Evolutionary conservation across 2,797 vertebrate species (phyloP).

Genomic region (Melanogrammus aeglefinus): DNA sequence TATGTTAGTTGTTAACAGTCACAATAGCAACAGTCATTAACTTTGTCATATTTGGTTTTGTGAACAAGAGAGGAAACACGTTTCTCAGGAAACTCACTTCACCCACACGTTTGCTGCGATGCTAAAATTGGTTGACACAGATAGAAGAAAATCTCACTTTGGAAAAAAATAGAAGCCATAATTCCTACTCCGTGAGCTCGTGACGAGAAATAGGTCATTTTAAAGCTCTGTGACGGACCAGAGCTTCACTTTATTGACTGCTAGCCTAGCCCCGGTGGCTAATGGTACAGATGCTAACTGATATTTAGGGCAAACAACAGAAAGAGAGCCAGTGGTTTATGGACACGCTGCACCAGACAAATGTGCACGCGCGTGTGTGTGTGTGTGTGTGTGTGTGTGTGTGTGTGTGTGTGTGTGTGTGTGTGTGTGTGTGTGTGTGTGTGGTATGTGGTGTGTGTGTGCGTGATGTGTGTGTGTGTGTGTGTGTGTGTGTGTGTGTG

Average conservation of each 20-base stretch:
- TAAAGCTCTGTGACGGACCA: slow-evolving; percentile 37
- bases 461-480: background rate
- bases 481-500: slow-evolving; percentile 8
- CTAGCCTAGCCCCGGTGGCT: slow-evolving; percentile 32
- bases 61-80: background rate
- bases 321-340: slow-evolving; percentile 52
- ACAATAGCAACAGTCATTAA: background rate
- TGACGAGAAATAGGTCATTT: slow-evolving; percentile 44
- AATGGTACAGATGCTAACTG: slow-evolving; percentile 61
- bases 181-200: slow-evolving; percentile 8
- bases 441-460: slow-evolving; percentile 9
- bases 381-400: slow-evolving; percentile 1
- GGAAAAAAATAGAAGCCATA: slow-evolving; percentile 17
- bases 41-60: background rate
- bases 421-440: background rate
- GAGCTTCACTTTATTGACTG: slow-evolving; percentile 34
- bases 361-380: slow-evolving; percentile 9
- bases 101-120: background rate
- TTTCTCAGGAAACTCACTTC: background rate
- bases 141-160: background rate
- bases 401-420: slow-evolving; percentile 18
- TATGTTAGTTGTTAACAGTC: too few species aligned
- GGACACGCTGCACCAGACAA: slow-evolving; percentile 20
- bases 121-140: background rate
- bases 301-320: slow-evolving; percentile 69